phyloP scores from a whole-genome alignment of 2,797 vertebrate species.

The Myripristis murdjan region DNA sequence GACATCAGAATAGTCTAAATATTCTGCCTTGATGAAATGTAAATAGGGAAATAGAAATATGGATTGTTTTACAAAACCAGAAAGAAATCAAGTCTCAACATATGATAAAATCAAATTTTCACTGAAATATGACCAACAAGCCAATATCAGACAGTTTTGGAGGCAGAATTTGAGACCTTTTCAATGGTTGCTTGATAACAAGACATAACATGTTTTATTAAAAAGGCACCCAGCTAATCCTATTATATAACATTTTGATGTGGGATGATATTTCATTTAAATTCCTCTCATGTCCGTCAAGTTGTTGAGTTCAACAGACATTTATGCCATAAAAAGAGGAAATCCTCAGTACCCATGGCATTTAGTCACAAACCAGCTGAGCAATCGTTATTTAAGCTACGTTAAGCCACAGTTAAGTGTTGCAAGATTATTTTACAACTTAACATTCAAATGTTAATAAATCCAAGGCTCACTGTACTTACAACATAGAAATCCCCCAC shows the following conservation, averaged over 20 bases:
- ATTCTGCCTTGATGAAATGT: neutral
- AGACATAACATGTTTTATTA: neutral
- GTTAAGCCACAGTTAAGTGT: constrained; percentile 33
- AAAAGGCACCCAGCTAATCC: neutral
- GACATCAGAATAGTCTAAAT: no score
- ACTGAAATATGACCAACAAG: neutral
- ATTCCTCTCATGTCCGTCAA: neutral
- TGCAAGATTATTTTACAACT: constrained; percentile 30
- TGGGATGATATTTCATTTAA: neutral
- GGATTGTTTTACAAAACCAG: neutral
- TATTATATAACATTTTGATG: neutral
- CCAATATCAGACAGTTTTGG: neutral
- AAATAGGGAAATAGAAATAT: neutral
- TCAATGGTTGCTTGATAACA: neutral
- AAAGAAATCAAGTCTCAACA: neutral
- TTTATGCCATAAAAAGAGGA: neutral
- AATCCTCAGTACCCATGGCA: neutral
- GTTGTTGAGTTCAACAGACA: neutral
- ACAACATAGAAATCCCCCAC: constrained; percentile 51
- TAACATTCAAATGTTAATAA: constrained; percentile 55
- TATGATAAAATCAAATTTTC: no score
- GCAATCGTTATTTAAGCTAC: constrained; percentile 30
- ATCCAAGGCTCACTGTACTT: constrained; percentile 42
- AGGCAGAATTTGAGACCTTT: constrained; percentile 13
- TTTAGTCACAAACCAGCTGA: constrained; percentile 29